Base-by-base conservation (phyloP, 1,140 invertebrate species). In the Leptestheria dahalacensis region DNA sequence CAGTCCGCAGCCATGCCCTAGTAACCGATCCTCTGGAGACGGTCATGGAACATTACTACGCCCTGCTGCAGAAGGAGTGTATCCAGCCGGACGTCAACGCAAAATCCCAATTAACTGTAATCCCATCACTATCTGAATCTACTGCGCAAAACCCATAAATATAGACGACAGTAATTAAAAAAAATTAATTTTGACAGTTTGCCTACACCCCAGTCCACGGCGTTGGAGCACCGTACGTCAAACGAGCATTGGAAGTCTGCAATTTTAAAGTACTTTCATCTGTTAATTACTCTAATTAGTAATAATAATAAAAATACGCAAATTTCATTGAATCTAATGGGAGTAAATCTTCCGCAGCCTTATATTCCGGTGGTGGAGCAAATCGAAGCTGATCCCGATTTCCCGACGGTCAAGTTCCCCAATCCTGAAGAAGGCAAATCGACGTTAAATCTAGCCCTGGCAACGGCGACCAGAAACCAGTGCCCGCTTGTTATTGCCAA, bases 181-280 rank as follows among this genome's bases (percentile, higher is more conserved):
- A n/a, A n/a, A n/a, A 20, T 21, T 28, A 80, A 2, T 70, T 74
- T 23, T 67, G 92, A 3, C 79, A 78, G 65, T 84, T 91, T 63
- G 86, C 87, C 0, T 98, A 97, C 66, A 97, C 93, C 48, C 87
- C 96, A 0, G 94, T 99, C 86, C 97, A 99, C 72, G 97, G 97
- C 24, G 94, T 99, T 15, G 93, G 93, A 1, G 85, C 89, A 69
- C 70, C 79, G 10, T 96, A 83, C 70, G 79, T 95, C 63, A 68
- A 77, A 47, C 73, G 82, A 64, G 84, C 88, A 4, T 90, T 97
- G 66, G 73, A 84, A 65, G 69, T 71, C 29, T 82, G 85, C 57
- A 82, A 83, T 63, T 84, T 97, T 48, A 80, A 82, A 70, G 82
- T 87, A 72, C 9, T 23, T 24, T 18, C 18, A 48, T 1, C 21